These are phyloP conservation scores for Sterrhoptilus dennistouni DNA, from an alignment of 2,113 vertebrate species.

Conservation along the genomic window DNA sequence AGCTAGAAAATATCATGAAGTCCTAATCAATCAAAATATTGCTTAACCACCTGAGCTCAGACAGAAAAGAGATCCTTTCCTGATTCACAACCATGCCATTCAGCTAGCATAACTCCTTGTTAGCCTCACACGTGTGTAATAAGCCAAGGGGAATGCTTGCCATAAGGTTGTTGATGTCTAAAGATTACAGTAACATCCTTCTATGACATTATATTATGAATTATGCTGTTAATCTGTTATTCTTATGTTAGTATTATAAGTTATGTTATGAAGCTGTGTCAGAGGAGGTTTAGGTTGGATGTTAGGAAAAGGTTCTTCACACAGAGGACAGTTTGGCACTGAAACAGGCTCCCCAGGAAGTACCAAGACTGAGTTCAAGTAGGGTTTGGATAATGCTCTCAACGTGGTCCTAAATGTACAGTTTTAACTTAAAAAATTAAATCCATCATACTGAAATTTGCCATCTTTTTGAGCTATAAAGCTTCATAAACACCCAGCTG, in stretches of 20 bases:
- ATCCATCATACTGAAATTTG: background rate
- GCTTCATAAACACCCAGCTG: background rate
- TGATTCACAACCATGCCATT: background rate
- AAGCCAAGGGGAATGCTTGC: background rate
- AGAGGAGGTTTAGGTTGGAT: background rate
- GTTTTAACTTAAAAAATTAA: background rate
- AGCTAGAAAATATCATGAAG: background rate
- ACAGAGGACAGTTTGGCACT: background rate
- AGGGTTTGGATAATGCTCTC: background rate
- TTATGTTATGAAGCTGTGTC: background rate
- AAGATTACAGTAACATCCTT: background rate
- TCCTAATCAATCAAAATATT: background rate
- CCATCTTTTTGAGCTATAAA: background rate
- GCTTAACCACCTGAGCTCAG: background rate
- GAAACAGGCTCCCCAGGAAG: background rate
- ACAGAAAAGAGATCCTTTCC: background rate
- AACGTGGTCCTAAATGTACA: background rate
- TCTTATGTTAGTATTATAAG: background rate
- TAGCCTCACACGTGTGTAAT: background rate
- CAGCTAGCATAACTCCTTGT: background rate
- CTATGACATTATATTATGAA: background rate
- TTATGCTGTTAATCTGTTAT: background rate
- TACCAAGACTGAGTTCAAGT: background rate
- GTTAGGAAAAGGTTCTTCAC: background rate
- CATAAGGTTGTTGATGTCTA: background rate